Conservation (phyloP, 1,140 invertebrate genomes). For the Bombus sylvicola region DNA sequence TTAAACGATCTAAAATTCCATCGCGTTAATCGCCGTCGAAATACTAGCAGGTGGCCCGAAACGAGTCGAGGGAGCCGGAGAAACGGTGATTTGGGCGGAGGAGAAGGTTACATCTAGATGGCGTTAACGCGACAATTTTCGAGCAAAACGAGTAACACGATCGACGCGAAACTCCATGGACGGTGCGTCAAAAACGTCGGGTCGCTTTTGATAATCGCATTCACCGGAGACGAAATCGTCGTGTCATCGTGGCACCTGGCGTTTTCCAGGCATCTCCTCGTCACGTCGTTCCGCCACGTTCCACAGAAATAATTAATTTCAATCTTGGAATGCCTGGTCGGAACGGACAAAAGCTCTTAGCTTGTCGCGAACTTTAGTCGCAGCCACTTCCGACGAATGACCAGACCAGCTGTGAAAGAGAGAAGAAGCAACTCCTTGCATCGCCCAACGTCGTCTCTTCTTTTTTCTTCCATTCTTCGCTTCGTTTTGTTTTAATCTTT, state of each 20-base stretch:
- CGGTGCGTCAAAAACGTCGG: background rate
- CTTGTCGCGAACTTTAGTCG: conserved; percentile 47
- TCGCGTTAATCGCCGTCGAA: conserved; percentile 26
- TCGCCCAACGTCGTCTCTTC: background rate
- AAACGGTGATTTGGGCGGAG: background rate
- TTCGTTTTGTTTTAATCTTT: background rate
- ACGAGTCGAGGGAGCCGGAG: background rate
- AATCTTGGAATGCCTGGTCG: conserved; percentile 35
- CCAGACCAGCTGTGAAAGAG: background rate
- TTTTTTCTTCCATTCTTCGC: too few species aligned
- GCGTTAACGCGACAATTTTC: conserved; percentile 14
- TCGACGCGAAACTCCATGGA: background rate
- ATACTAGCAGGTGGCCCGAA: conserved; percentile 2
- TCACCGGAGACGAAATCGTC: background rate
- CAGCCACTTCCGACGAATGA: conserved; percentile 12
- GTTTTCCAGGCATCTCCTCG: conserved; percentile 16
- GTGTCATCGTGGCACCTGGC: conserved; percentile 31
- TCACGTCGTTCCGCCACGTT: background rate
- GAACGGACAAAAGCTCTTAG: conserved; percentile 26
- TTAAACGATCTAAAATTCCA: conserved; percentile 12
- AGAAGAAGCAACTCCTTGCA: background rate
- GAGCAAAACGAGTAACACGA: background rate
- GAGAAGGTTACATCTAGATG: background rate
- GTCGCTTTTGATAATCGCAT: conserved; percentile 4
- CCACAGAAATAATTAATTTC: conserved; percentile 53